Conservation (phyloP, 23 tunicate species). For the Styela clava region DNA sequence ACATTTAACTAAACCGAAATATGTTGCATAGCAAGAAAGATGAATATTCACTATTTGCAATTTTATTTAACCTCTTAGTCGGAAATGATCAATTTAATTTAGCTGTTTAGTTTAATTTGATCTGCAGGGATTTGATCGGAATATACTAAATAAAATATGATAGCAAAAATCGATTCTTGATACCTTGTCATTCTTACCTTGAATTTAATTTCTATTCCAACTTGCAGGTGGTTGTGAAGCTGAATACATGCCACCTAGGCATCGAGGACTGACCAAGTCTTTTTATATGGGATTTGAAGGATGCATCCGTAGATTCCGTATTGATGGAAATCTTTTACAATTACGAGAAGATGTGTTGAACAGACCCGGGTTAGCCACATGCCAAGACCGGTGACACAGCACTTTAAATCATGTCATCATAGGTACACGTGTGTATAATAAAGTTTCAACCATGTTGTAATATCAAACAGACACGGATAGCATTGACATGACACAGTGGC, state of each 20-base stretch:
- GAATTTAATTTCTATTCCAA: no score
- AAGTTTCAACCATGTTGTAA: background rate
- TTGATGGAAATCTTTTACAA: slow-evolving; percentile 4
- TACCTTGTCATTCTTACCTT: no score
- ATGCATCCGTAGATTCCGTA: slow-evolving; percentile 9
- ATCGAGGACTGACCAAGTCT: slow-evolving; percentile 20
- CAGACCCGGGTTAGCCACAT: background rate
- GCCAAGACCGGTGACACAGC: slow-evolving; percentile 13
- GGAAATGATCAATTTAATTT: no score
- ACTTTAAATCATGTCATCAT: background rate
- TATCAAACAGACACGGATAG: background rate
- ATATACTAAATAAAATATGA: no score
- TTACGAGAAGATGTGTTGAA: slow-evolving; percentile 20
- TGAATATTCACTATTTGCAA: no score
- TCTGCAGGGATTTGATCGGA: no score
- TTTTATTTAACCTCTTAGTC: no score
- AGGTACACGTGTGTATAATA: background rate
- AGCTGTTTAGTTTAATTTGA: no score
- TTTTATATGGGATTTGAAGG: slow-evolving; percentile 22
- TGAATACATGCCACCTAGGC: slow-evolving; percentile 13
- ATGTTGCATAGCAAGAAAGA: no score
- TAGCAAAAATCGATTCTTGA: no score
- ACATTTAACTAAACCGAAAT: no score
- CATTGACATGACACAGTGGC: background rate
- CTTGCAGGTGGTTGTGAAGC: slow-evolving; percentile 25